These are phyloP conservation scores for Cherax destructor DNA, from an alignment of 1,140 invertebrate species.

Conservation along the genomic window DNA sequence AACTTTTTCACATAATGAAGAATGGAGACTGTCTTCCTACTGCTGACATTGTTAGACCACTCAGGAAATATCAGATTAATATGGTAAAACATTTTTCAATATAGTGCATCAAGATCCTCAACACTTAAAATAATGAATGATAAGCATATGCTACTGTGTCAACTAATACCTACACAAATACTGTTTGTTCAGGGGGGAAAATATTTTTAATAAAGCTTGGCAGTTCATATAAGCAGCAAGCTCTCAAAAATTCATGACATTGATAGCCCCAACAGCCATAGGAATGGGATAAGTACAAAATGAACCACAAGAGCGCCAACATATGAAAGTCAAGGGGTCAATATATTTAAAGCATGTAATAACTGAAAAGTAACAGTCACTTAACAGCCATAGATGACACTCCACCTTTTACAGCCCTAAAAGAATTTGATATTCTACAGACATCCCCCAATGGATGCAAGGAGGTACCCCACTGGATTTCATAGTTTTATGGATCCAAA, in stretches of 20 bases:
- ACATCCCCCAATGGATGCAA: not conserved
- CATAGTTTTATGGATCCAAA: not conserved
- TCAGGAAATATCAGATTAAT: not conserved
- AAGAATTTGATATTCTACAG: not conserved
- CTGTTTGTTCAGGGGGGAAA: conserved; percentile 24
- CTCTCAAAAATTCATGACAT: not conserved
- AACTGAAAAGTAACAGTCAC: not conserved
- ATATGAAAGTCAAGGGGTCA: not conserved
- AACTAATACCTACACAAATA: conserved; percentile 10
- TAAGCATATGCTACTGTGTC: not conserved
- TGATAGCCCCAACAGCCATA: not conserved
- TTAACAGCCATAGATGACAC: not conserved
- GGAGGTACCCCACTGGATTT: not conserved
- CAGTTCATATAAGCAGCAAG: not conserved
- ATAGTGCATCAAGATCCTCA: conserved; percentile 13
- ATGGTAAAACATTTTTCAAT: not conserved
- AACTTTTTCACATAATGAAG: not conserved
- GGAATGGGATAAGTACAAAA: not conserved
- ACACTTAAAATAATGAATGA: not conserved
- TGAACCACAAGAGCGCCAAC: not conserved
- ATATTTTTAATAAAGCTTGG: conserved; percentile 32
- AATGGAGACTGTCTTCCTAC: not conserved
- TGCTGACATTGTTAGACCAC: conserved; percentile 8
- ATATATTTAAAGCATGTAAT: not conserved
- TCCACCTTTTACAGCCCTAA: not conserved